A percentile compares a stretch with the other conserved stretches of the same genome.
Evolutionary conservation across 2,113 vertebrate species (phyloP).

Genomic region (Oreochromis tanganicae): DNA sequence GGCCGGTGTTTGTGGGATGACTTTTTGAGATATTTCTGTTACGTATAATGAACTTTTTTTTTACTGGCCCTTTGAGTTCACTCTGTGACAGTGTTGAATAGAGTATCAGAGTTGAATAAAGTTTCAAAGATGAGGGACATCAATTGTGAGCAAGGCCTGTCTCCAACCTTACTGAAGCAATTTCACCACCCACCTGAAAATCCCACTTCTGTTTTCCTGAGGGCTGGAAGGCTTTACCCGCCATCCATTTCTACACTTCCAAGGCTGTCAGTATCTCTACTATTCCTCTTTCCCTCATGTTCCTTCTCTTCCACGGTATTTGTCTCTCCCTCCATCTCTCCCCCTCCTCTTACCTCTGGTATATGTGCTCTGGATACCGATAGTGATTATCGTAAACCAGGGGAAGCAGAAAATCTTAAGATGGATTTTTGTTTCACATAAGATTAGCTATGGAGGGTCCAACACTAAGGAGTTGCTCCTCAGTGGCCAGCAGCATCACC

Average conservation of each 20-base stretch:
- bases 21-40: background rate
- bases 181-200: conserved; percentile 44
- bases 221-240: conserved; percentile 8
- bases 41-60: background rate
- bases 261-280: conserved; percentile 19
- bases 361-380: conserved; percentile 8
- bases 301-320: background rate
- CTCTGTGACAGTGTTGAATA: conserved; percentile 1
- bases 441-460: background rate
- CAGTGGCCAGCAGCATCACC: background rate
- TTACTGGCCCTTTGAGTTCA: conserved; percentile 12
- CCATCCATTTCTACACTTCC: conserved; percentile 10
- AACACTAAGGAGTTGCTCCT: background rate
- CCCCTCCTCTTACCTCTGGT: background rate
- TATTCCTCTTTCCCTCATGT: background rate
- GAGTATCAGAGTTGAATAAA: background rate
- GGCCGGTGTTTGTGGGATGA: background rate
- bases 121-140: conserved; percentile 15
- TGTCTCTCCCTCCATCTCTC: background rate
- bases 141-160: conserved; percentile 13
- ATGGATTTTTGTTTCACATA: conserved; percentile 36
- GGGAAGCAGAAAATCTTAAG: conserved; percentile 17
- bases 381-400: conserved; percentile 33
- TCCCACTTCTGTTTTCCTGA: conserved; percentile 31
- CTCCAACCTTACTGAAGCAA: conserved; percentile 37